Evolutionary conservation across 2,113 vertebrate genomes (phyloP).

Genomic region (Thermophis baileyi): DNA sequence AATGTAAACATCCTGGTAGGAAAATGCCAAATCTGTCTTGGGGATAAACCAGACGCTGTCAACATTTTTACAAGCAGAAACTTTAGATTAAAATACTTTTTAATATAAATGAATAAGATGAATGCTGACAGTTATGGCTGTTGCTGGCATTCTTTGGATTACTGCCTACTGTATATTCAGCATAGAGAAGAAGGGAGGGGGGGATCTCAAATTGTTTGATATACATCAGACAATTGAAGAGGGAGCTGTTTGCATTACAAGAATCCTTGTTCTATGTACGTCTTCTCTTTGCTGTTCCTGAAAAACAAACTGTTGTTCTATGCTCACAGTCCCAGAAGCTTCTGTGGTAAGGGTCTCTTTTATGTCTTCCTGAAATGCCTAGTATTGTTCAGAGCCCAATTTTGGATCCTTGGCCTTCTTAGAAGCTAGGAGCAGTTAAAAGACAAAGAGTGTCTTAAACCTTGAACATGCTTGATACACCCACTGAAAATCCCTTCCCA

Average conservation of each 20-base stretch:
- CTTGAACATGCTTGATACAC: neutral
- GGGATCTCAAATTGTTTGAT: neutral
- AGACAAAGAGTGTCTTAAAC: neutral
- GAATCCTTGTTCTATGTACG: neutral
- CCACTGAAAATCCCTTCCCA: neutral
- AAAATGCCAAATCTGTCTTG: neutral
- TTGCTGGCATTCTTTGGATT: neutral
- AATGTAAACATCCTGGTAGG: neutral
- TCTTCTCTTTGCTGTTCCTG: neutral
- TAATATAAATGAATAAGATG: constrained; percentile 14
- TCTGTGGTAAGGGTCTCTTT: neutral
- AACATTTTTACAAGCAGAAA: constrained; percentile 7
- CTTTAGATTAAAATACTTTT: constrained; percentile 3
- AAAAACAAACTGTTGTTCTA: neutral
- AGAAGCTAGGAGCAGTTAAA: neutral
- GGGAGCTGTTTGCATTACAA: neutral
- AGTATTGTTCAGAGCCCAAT: neutral
- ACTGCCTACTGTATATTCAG: neutral
- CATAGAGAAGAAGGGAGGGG: neutral
- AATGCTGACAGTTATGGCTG: neutral
- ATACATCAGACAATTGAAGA: neutral
- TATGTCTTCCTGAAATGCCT: neutral
- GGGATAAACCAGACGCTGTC: constrained; percentile 14
- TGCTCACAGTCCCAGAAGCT: neutral
- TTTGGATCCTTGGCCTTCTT: neutral